These are phyloP conservation scores for Ochropleura leucogaster DNA, from an alignment of 2,888 invertebrate species.

Conservation along the genomic window DNA sequence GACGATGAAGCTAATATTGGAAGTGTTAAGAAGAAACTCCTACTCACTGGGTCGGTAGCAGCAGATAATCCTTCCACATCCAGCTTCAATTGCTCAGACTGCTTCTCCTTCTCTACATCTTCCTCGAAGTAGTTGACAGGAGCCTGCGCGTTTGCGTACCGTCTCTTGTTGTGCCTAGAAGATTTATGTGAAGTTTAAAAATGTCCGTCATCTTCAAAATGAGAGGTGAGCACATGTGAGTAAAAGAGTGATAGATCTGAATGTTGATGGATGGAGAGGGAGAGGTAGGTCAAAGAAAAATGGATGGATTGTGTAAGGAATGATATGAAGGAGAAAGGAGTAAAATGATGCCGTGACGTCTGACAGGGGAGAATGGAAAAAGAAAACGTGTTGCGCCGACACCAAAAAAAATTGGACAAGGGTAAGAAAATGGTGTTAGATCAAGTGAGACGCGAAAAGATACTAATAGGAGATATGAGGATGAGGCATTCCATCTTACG, in stretches of 20 bases:
- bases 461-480: not conserved
- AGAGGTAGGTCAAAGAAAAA: no score
- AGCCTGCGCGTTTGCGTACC: slow-evolving; percentile 47
- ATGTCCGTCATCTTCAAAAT: slow-evolving; percentile 11
- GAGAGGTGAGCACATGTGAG: no score
- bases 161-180: slow-evolving; percentile 65
- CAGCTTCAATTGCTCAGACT: slow-evolving; percentile 61
- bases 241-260: no score
- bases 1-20: no score
- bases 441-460: not conserved
- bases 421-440: no score
- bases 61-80: slow-evolving; percentile 70
- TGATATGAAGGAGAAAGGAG: no score
- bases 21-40: not conserved
- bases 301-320: no score
- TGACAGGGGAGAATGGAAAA: no score
- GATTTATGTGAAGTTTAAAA: not conserved
- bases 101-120: slow-evolving; percentile 34
- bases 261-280: no score
- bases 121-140: slow-evolving; percentile 46
- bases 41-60: slow-evolving; percentile 73
- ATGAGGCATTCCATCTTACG: not conserved
- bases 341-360: no score
- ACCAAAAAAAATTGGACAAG: no score
- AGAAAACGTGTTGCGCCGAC: no score